These are phyloP conservation scores for Clarias magur DNA, from an alignment of 2,113 vertebrate genomes.

Conservation along the genomic window DNA sequence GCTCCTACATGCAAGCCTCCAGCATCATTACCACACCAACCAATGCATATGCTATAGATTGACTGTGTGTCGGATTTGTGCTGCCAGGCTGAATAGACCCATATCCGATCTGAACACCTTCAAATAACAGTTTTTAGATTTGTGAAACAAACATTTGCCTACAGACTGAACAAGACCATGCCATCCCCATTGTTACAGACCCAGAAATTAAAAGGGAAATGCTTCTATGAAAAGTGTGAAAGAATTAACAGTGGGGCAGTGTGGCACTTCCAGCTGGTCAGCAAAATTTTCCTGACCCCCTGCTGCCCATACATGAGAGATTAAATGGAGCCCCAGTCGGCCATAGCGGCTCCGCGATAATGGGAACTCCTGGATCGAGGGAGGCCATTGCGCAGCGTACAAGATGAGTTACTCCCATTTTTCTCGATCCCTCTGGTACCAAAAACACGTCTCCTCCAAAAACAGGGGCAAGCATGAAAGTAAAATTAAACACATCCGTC, in stretches of 20 bases:
- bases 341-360: conserved; percentile 25
- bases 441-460: conserved; percentile 6
- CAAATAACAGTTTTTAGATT: no score
- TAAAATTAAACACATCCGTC: conserved; percentile 23
- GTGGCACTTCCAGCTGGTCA: conserved; percentile 44
- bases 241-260: conserved; percentile 9
- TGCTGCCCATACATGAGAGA: conserved; percentile 40
- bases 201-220: background rate
- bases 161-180: no score
- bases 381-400: background rate
- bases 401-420: conserved; percentile 40
- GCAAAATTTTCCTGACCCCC: conserved; percentile 44
- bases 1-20: no score
- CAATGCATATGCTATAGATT: no score
- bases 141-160: no score
- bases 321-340: conserved; percentile 38
- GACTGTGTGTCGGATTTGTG: no score
- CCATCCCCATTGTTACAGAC: background rate
- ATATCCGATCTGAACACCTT: no score
- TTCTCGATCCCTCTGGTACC: background rate
- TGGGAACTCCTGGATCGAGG: conserved; percentile 37
- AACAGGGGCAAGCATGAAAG: conserved; percentile 1
- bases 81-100: no score
- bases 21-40: no score
- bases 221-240: background rate